Evolutionary conservation across 2,888 invertebrate genomes (phyloP).

Genomic region (Zeuzera pyrina): DNA sequence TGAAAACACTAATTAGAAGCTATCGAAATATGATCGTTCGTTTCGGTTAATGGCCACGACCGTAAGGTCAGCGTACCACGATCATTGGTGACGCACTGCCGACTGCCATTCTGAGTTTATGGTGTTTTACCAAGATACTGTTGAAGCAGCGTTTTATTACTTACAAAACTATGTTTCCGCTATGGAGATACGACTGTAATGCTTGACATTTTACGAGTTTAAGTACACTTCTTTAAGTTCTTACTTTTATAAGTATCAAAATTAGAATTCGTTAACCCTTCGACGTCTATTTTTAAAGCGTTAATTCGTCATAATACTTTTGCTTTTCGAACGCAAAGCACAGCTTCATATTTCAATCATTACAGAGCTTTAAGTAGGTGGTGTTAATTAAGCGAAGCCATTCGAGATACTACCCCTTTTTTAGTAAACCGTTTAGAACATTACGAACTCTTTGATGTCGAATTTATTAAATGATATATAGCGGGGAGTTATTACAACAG

Average conservation of each 20-base stretch:
- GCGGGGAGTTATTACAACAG: too few relatives aligned
- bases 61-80: conserved; percentile 46
- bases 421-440: conserved; percentile 27
- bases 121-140: conserved; percentile 54
- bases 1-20: too few relatives aligned
- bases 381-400: conserved; percentile 36
- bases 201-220: conserved; percentile 4
- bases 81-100: conserved; percentile 31
- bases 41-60: conserved; percentile 42
- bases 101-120: conserved; percentile 35
- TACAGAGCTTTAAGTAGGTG: too few relatives aligned
- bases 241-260: neutral
- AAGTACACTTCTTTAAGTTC: neutral
- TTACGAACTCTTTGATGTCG: conserved; percentile 37
- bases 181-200: conserved; percentile 16
- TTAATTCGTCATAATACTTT: too few relatives aligned
- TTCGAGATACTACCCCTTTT: conserved; percentile 25
- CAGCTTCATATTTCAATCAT: conserved; percentile 45
- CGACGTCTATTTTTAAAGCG: neutral
- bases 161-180: conserved; percentile 27
- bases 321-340: too few relatives aligned
- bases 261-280: neutral
- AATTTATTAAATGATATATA: conserved; percentile 34
- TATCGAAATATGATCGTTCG: conserved; percentile 29
- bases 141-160: conserved; percentile 40